Evolutionary conservation across 2,113 vertebrate species (phyloP).

Genomic region (Ciconia maguari): DNA sequence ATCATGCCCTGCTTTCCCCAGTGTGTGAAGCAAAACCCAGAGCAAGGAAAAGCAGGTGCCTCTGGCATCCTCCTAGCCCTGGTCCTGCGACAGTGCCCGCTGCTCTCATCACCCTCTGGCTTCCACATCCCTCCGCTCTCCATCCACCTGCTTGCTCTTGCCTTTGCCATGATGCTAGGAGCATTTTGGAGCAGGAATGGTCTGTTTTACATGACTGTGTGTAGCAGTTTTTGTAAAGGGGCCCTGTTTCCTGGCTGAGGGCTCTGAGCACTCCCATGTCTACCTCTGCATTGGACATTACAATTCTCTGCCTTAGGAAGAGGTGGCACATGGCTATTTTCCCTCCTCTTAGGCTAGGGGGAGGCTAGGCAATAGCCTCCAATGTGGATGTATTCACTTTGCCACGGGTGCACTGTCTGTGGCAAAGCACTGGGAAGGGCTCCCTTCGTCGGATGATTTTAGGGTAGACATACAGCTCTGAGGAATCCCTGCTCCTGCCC

Average conservation of each 20-base stretch:
- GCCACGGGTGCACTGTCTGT: neutral
- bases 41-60: neutral
- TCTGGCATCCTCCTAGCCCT: neutral
- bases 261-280: neutral
- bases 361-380: neutral
- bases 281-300: neutral
- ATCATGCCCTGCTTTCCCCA: neutral
- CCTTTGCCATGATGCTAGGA: neutral
- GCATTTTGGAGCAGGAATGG: neutral
- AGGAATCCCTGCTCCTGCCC: neutral
- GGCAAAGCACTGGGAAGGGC: neutral
- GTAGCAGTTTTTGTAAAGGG: neutral
- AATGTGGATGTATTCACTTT: neutral
- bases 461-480: neutral
- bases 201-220: neutral
- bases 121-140: neutral
- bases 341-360: neutral
- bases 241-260: neutral
- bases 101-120: neutral
- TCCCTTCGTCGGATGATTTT: neutral
- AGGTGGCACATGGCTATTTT: neutral
- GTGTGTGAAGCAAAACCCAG: neutral
- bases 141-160: neutral
- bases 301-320: neutral
- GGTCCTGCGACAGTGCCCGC: neutral